Evolutionary conservation across 2,888 invertebrate species (phyloP).

Genomic region (Hecatera dysodea): DNA sequence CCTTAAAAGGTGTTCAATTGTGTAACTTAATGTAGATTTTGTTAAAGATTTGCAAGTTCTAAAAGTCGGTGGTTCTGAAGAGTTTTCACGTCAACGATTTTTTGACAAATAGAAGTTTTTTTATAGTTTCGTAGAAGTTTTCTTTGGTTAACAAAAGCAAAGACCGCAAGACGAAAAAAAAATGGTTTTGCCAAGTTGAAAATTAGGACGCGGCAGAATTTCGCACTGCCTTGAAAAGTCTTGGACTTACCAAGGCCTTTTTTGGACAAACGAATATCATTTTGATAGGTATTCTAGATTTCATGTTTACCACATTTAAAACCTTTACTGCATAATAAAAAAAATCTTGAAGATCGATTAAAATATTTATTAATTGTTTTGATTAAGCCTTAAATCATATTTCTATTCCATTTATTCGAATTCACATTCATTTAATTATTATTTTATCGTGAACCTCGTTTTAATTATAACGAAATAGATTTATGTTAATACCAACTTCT

Average conservation of each 20-base stretch:
- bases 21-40: conserved; percentile 77
- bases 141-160: conserved; percentile 8
- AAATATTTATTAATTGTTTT: neutral
- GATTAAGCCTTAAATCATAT: neutral
- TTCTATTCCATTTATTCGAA: neutral
- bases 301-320: no score
- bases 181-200: conserved; percentile 20
- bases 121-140: conserved; percentile 34
- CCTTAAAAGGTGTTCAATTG: conserved; percentile 88
- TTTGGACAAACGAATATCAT: neutral
- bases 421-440: neutral
- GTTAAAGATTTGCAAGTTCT: conserved; percentile 65
- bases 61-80: conserved; percentile 74
- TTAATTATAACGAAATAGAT: neutral
- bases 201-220: conserved; percentile 3
- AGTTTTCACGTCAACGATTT: conserved; percentile 81
- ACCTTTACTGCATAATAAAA: no score
- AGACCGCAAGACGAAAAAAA: neutral
- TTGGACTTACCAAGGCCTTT: no score
- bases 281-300: no score
- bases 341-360: neutral
- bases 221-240: conserved; percentile 10
- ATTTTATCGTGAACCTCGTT: neutral
- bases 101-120: conserved; percentile 61
- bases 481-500: conserved; percentile 24